These are phyloP conservation scores for Hybos culiciformis DNA, from an alignment of 2,888 invertebrate genomes.

Conservation along the genomic window DNA sequence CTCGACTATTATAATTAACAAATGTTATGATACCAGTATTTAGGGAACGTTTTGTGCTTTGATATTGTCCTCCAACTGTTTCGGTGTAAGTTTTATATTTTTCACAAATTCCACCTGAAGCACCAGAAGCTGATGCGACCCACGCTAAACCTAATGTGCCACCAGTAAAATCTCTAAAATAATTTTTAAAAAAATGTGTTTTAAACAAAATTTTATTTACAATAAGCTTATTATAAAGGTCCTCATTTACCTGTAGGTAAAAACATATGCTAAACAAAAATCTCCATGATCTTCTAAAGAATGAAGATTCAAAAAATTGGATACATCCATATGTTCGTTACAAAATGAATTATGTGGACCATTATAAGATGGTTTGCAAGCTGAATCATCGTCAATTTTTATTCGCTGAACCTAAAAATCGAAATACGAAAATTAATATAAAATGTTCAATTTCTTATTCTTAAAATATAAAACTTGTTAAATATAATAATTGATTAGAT, in stretches of 20 bases:
- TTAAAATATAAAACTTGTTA: neutral
- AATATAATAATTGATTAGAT: neutral
- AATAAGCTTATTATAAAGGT: neutral
- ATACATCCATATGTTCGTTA: slow-evolving; percentile 94
- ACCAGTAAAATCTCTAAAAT: slow-evolving; percentile 79
- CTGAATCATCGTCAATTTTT: slow-evolving; percentile 86
- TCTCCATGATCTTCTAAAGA: slow-evolving; percentile 94
- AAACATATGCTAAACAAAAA: slow-evolving; percentile 98
- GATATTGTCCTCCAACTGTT: slow-evolving; percentile 86
- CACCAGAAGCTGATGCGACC: slow-evolving; percentile 96
- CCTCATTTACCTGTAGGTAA: slow-evolving; percentile 56
- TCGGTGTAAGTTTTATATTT: slow-evolving; percentile 95
- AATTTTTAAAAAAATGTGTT: neutral
- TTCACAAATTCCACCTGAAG: slow-evolving; percentile 98
- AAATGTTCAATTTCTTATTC: slow-evolving; percentile 2
- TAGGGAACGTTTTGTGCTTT: slow-evolving; percentile 83
- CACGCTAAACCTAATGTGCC: slow-evolving; percentile 97
- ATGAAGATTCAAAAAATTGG: slow-evolving; percentile 95
- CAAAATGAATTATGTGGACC: slow-evolving; percentile 80
- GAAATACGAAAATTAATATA: slow-evolving; percentile 4
- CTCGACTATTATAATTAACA: slow-evolving; percentile 94
- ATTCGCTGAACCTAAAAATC: slow-evolving; percentile 31
- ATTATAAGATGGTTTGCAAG: slow-evolving; percentile 46
- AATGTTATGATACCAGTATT: slow-evolving; percentile 99
- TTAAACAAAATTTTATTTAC: neutral